phyloP scores from a whole-genome alignment of 2,888 invertebrate genomes.

The Lottia scabra region DNA sequence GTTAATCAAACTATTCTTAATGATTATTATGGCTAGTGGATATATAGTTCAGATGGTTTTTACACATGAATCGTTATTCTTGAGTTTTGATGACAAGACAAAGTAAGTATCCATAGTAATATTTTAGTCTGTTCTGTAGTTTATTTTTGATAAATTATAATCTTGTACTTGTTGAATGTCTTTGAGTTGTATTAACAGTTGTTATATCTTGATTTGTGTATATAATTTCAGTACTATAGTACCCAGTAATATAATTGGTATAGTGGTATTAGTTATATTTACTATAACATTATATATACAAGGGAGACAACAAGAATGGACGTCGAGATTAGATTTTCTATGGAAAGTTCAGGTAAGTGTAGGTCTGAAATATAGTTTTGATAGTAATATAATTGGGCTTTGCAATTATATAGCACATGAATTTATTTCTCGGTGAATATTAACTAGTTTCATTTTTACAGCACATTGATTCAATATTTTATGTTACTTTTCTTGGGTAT shows the following conservation, averaged over 20 bases:
- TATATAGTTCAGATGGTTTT: constrained; percentile 85
- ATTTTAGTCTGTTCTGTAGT: no score
- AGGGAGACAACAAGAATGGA: constrained; percentile 86
- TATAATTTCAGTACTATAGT: constrained; percentile 67
- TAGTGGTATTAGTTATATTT: constrained; percentile 82
- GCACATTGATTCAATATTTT: no score
- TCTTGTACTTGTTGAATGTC: neutral
- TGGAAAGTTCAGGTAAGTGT: constrained; percentile 71
- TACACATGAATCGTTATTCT: constrained; percentile 84
- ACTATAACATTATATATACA: constrained; percentile 86
- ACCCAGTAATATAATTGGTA: constrained; percentile 80
- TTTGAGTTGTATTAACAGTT: neutral
- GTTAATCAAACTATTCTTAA: constrained; percentile 82
- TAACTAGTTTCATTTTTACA: no score
- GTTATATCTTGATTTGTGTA: neutral
- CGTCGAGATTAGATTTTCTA: constrained; percentile 77
- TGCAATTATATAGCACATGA: no score
- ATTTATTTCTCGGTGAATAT: no score
- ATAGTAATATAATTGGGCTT: no score
- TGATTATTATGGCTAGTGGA: constrained; percentile 81
- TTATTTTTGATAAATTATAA: no score
- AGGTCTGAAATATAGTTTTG: no score
- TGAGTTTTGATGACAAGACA: constrained; percentile 78
- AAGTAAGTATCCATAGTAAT: constrained; percentile 38
- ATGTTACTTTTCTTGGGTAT: no score